Evolutionary conservation across 2,888 invertebrate genomes (phyloP).

Genomic region (Eristalis arbustorum): DNA sequence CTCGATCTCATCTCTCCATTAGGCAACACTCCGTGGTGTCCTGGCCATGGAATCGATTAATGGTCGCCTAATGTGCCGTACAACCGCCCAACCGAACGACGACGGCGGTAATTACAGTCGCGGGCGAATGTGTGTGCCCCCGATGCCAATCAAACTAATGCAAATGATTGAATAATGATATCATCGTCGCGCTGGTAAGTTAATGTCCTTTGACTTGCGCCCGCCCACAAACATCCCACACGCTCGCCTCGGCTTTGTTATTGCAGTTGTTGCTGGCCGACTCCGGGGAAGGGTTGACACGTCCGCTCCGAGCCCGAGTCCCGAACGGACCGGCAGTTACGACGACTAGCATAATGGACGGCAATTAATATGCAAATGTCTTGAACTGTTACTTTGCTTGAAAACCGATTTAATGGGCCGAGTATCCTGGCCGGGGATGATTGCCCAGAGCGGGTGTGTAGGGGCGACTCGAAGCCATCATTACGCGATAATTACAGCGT

Average conservation of each 20-base stretch:
- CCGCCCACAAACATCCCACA: not conserved
- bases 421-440: not conserved
- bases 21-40: too few relatives aligned
- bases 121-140: not conserved
- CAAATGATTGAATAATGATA: conserved; percentile 53
- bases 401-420: conserved; percentile 31
- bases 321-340: conserved; percentile 37
- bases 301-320: conserved; percentile 43
- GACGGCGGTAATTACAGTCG: conserved; percentile 37
- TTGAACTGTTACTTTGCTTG: conserved; percentile 46
- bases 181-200: conserved; percentile 16
- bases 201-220: conserved; percentile 20
- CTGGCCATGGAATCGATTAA: not conserved
- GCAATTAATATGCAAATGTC: conserved; percentile 62
- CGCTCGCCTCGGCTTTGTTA: conserved; percentile 8
- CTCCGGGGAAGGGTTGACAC: not conserved
- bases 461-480: conserved; percentile 47
- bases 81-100: conserved; percentile 2
- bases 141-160: conserved; percentile 12
- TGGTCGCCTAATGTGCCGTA: conserved; percentile 9
- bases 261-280: conserved; percentile 4
- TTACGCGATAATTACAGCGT: conserved; percentile 61
- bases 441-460: not conserved
- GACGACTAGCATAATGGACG: conserved; percentile 43
- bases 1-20: too few relatives aligned